phyloP scores from a whole-genome alignment of 2,797 vertebrate genomes.

The Ctenosaura bakeri region DNA sequence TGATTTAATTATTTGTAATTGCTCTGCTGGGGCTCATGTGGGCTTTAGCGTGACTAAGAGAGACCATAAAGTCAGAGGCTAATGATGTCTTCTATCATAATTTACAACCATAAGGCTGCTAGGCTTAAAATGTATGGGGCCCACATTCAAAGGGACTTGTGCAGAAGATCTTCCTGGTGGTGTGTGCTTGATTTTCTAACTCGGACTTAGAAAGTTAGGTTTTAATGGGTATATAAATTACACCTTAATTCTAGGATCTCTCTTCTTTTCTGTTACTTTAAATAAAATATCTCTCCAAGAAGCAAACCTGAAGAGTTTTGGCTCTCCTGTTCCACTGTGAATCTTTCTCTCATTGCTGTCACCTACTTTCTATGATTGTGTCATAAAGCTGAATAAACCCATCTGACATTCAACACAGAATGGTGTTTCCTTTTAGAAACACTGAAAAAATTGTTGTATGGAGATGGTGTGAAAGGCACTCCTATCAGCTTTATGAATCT shows the following conservation, averaged over 20 bases:
- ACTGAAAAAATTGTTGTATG: conserved; percentile 24
- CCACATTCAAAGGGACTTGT: conserved; percentile 78
- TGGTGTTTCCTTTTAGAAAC: conserved; percentile 12
- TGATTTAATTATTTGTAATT: conserved; percentile 98
- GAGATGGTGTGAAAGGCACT: conserved; percentile 52
- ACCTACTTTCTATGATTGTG: conserved; percentile 9
- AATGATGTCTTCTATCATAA: conserved; percentile 87
- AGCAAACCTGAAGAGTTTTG: not conserved
- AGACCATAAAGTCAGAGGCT: conserved; percentile 77
- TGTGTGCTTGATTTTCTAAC: not conserved
- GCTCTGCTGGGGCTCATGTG: conserved; percentile 87
- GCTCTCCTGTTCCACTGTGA: conserved; percentile 9
- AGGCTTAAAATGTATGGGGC: conserved; percentile 77
- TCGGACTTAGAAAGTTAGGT: not conserved
- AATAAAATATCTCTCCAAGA: conserved; percentile 7
- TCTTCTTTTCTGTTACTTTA: conserved; percentile 38
- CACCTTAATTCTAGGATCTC: not conserved
- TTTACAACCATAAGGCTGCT: conserved; percentile 82
- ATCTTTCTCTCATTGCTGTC: not conserved
- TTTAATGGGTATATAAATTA: conserved; percentile 6
- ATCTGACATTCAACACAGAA: not conserved
- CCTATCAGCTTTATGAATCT: conserved; percentile 55
- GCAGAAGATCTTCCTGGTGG: not conserved
- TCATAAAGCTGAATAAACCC: conserved; percentile 10
- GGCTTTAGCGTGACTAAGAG: conserved; percentile 82